Percentiles rank a stretch among this genome's conserved stretches.
These are phyloP conservation scores for Drosophila pandora DNA, from an alignment of 1,140 invertebrate species.

Conservation along the genomic window DNA sequence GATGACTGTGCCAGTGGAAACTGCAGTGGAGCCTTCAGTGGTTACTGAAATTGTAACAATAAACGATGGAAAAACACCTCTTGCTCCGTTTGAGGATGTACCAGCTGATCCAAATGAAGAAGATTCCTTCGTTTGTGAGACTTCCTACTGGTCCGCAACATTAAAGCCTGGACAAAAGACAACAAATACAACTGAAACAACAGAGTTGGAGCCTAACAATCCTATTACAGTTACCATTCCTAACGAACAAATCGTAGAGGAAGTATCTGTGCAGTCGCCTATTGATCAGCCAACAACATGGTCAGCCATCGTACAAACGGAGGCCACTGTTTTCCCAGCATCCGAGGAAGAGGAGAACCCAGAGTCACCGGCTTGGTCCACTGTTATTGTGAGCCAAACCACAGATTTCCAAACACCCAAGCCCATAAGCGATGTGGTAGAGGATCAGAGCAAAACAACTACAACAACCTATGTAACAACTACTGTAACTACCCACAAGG, in stretches of 20 bases:
- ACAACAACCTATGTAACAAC: slow-evolving; percentile 74
- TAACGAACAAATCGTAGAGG: slow-evolving; percentile 13
- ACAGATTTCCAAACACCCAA: slow-evolving; percentile 76
- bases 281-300: slow-evolving; percentile 79
- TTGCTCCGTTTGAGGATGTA: slow-evolving; percentile 7
- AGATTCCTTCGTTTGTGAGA: slow-evolving; percentile 69
- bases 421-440: slow-evolving; percentile 22
- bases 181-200: slow-evolving; percentile 7
- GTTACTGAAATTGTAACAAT: neutral
- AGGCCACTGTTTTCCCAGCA: slow-evolving; percentile 65
- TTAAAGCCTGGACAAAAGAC: slow-evolving; percentile 56
- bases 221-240: slow-evolving; percentile 56
- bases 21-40: neutral
- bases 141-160: slow-evolving; percentile 79
- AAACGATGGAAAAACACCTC: slow-evolving; percentile 1
- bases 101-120: neutral
- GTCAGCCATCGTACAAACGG: slow-evolving; percentile 80
- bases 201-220: slow-evolving; percentile 10
- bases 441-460: slow-evolving; percentile 31
- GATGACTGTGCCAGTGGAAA: neutral
- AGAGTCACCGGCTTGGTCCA: slow-evolving; percentile 60
- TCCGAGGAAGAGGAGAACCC: slow-evolving; percentile 15
- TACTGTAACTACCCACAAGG: slow-evolving; percentile 71
- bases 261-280: slow-evolving; percentile 70
- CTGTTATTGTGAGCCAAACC: slow-evolving; percentile 71